Evolutionary conservation across 2,888 invertebrate species (phyloP).

Genomic region (Steinernema hermaphroditum): DNA sequence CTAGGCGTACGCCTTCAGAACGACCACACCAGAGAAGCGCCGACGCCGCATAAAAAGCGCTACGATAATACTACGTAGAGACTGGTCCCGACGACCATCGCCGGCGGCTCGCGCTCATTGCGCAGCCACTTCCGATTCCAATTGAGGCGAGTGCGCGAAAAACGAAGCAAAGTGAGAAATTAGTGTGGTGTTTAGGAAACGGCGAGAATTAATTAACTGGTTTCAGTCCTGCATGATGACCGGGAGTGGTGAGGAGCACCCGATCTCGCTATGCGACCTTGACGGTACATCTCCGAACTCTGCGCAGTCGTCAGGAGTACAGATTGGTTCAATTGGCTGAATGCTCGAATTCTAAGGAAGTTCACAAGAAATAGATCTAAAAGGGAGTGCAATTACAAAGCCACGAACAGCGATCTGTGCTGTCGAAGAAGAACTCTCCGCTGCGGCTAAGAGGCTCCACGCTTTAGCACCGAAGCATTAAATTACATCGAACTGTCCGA

Average conservation of each 20-base stretch:
- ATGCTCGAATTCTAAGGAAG: background rate
- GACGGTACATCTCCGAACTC: constrained; percentile 2
- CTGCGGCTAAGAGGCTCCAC: background rate
- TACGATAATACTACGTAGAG: constrained; percentile 20
- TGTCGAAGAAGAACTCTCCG: background rate
- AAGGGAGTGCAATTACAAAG: background rate
- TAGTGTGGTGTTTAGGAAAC: constrained; percentile 19
- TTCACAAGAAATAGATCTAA: background rate
- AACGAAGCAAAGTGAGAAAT: constrained; percentile 1
- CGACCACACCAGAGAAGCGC: background rate
- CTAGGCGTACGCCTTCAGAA: background rate
- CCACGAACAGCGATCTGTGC: background rate
- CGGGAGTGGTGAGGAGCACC: background rate
- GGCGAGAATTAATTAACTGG: constrained; percentile 26
- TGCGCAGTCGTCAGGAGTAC: constrained; percentile 5
- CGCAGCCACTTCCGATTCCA: constrained; percentile 25
- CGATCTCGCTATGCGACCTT: background rate
- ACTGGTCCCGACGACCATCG: background rate
- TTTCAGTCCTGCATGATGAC: background rate
- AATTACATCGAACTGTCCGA: constrained; percentile 12
- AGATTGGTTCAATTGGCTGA: background rate
- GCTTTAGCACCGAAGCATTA: constrained; percentile 2
- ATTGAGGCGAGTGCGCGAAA: background rate
- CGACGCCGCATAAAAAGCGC: background rate
- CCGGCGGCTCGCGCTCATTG: background rate